Conservation (phyloP, 2,113 vertebrate genomes). For the Cebus imitator region DNA sequence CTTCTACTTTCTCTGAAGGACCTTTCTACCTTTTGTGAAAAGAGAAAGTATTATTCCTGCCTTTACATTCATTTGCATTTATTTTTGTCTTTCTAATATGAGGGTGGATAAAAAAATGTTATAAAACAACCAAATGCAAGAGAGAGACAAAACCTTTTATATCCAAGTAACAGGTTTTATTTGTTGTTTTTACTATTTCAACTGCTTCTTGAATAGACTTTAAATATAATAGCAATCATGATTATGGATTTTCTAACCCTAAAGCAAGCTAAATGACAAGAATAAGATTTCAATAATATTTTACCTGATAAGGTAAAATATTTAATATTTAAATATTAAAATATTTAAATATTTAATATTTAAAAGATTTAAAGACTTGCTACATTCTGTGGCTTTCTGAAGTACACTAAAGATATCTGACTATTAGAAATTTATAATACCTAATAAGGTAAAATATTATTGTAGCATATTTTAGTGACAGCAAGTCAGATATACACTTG, state of each 20-base stretch:
- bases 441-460: too few relatives aligned
- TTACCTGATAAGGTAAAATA: too few relatives aligned
- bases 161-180: constrained; percentile 43
- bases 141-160: constrained; percentile 62
- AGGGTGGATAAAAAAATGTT: constrained; percentile 69
- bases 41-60: constrained; percentile 53
- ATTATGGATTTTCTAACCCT: constrained; percentile 75
- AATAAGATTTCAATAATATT: background rate
- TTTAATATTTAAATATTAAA: too few relatives aligned
- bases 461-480: background rate
- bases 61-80: constrained; percentile 72
- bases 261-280: constrained; percentile 60
- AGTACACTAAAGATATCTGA: too few relatives aligned
- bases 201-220: constrained; percentile 57
- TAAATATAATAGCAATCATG: constrained; percentile 61
- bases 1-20: constrained; percentile 16
- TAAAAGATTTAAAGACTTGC: too few relatives aligned
- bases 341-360: too few relatives aligned
- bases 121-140: constrained; percentile 56
- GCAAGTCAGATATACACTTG: background rate
- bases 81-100: constrained; percentile 70
- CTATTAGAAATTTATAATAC: too few relatives aligned
- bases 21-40: constrained; percentile 48
- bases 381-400: too few relatives aligned
- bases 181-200: constrained; percentile 60